phyloP scores from a whole-genome alignment of 2,888 invertebrate species.

The Tinea semifulvella region DNA sequence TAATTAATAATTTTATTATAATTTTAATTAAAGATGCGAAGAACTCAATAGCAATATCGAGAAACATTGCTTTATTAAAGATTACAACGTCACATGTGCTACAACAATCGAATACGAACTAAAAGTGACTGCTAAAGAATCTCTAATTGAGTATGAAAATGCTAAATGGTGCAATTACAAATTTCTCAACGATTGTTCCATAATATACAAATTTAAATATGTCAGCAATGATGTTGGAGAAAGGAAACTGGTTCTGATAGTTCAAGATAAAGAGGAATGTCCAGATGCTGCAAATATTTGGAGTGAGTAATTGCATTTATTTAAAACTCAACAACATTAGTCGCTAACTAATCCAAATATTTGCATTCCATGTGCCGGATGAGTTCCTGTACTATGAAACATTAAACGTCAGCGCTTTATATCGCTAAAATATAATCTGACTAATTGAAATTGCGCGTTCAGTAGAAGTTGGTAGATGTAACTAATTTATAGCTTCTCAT shows the following conservation, averaged over 20 bases:
- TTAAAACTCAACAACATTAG: too few species aligned
- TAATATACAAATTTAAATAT: constrained; percentile 39
- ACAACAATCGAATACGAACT: neutral
- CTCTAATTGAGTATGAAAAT: constrained; percentile 13
- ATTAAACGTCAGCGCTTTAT: too few species aligned
- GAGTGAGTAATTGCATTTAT: constrained; percentile 32
- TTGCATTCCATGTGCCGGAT: too few species aligned
- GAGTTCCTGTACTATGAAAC: too few species aligned
- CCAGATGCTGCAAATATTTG: constrained; percentile 33
- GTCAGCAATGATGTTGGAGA: constrained; percentile 22
- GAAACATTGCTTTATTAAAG: neutral
- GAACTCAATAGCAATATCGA: neutral
- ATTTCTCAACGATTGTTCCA: constrained; percentile 28
- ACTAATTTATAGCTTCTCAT: too few species aligned
- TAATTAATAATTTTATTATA: too few species aligned
- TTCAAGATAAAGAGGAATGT: constrained; percentile 38
- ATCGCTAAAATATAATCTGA: too few species aligned
- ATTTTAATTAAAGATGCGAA: too few species aligned
- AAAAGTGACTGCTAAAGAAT: neutral
- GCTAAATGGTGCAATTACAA: constrained; percentile 34
- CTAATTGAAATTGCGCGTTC: too few species aligned
- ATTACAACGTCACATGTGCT: neutral
- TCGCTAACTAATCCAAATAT: too few species aligned
- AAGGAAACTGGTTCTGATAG: constrained; percentile 29
- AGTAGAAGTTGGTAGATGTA: too few species aligned